phyloP scores from a whole-genome alignment of 2,797 vertebrate species.

The Dendrocincla tyrannina region DNA sequence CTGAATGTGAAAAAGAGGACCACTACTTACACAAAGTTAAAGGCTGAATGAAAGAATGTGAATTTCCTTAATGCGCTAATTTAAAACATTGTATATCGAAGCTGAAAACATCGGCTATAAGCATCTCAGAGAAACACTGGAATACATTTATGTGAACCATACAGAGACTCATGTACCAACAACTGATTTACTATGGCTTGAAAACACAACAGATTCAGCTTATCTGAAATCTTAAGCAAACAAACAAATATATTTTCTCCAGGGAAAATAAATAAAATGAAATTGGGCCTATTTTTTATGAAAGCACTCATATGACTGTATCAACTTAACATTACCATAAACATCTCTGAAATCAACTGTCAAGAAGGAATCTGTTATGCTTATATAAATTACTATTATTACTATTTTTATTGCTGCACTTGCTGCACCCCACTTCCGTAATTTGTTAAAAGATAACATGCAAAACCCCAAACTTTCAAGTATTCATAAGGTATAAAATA shows the following conservation, averaged over 20 bases:
- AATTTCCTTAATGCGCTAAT: conserved; percentile 13
- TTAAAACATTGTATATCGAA: neutral
- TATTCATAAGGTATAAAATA: conserved; percentile 72
- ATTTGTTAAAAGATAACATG: conserved; percentile 57
- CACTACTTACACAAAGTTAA: conserved; percentile 31
- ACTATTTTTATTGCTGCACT: conserved; percentile 20
- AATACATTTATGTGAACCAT: neutral
- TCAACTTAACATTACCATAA: conserved; percentile 54
- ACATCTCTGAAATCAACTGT: conserved; percentile 59
- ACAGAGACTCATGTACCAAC: neutral
- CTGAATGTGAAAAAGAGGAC: conserved; percentile 48
- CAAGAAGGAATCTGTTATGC: conserved; percentile 27
- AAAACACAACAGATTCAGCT: conserved; percentile 31
- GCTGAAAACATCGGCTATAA: neutral
- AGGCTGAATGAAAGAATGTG: conserved; percentile 44
- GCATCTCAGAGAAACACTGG: neutral
- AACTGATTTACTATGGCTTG: conserved; percentile 7
- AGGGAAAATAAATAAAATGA: conserved; percentile 32
- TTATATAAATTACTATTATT: conserved; percentile 40
- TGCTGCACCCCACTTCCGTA: conserved; percentile 56
- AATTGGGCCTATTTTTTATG: conserved; percentile 45
- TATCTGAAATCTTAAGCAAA: conserved; percentile 46
- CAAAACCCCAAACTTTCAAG: conserved; percentile 71
- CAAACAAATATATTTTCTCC: conserved; percentile 35
- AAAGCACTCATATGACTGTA: conserved; percentile 42